Percentiles rank a stretch among this genome's conserved stretches.
phyloP scores from a whole-genome alignment of 2,113 vertebrate genomes.

The Pantherophis guttatus region DNA sequence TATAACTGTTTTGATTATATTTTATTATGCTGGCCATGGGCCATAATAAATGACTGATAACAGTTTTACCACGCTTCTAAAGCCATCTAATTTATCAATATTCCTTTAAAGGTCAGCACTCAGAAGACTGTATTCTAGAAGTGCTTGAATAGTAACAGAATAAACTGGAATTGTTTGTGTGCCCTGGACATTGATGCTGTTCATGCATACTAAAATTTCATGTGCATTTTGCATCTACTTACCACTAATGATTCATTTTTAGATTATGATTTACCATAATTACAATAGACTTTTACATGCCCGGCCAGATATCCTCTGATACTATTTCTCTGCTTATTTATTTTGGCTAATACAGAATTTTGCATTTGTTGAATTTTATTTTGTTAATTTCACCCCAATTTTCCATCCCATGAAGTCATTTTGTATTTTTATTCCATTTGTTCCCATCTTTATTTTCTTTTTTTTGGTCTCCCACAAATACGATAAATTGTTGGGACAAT shows the following conservation, averaged over 20 bases:
- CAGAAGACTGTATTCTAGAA: neutral
- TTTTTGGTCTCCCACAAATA: neutral
- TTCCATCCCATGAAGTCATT: neutral
- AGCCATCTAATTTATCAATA: neutral
- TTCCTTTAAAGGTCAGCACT: neutral
- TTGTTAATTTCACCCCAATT: neutral
- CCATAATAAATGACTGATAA: neutral
- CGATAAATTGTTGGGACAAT: neutral
- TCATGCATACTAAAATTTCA: neutral
- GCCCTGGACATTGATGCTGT: neutral
- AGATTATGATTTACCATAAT: neutral
- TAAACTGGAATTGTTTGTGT: neutral
- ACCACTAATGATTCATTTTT: neutral
- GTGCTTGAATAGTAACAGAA: neutral
- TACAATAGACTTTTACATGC: neutral
- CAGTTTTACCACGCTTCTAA: neutral
- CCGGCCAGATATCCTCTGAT: neutral
- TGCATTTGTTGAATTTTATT: neutral
- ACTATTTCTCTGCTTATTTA: neutral
- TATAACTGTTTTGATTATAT: neutral
- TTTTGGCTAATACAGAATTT: neutral
- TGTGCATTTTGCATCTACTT: neutral
- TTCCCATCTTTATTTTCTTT: neutral
- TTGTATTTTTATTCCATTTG: neutral
- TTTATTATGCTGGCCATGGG: neutral